Conservation (phyloP, 2,113 vertebrate genomes). For the Hiodon tergisus region DNA sequence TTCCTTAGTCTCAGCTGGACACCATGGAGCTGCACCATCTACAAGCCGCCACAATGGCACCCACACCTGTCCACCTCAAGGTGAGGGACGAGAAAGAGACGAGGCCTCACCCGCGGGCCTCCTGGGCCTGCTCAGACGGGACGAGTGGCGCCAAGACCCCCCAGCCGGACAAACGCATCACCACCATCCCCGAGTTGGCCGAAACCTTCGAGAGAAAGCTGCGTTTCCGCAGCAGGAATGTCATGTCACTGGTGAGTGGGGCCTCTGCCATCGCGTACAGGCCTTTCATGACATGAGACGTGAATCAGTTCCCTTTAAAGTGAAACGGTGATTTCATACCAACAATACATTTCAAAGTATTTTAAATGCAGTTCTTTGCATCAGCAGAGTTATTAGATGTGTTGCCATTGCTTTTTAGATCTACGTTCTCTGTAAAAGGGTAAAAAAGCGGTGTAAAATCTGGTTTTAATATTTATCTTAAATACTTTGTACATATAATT, state of each 20-base stretch:
- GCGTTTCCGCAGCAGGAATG: constrained; percentile 58
- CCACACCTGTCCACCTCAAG: constrained; percentile 56
- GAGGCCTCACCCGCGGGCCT: constrained; percentile 51
- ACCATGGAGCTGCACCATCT: constrained; percentile 62
- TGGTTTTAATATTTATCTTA: no score
- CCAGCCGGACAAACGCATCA: constrained; percentile 50
- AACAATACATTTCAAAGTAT: neutral
- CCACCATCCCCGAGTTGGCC: constrained; percentile 70
- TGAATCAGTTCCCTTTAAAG: neutral
- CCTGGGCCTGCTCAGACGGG: constrained; percentile 60
- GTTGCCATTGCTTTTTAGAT: no score
- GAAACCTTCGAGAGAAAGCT: constrained; percentile 73
- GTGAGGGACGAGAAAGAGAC: constrained; percentile 62
- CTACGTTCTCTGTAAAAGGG: no score
- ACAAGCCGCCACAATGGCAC: constrained; percentile 52
- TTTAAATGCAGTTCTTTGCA: neutral
- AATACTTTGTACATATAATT: no score
- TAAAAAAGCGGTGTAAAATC: no score
- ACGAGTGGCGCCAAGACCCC: constrained; percentile 47
- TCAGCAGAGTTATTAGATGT: no score
- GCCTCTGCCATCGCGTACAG: neutral
- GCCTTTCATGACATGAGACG: neutral
- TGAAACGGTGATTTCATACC: neutral
- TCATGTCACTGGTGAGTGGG: constrained; percentile 66
- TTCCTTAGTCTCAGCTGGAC: constrained; percentile 66